Percentiles rank a stretch among this genome's conserved stretches.
phyloP scores from a whole-genome alignment of 2,797 vertebrate species.

The Platyrinchus mystaceus region DNA sequence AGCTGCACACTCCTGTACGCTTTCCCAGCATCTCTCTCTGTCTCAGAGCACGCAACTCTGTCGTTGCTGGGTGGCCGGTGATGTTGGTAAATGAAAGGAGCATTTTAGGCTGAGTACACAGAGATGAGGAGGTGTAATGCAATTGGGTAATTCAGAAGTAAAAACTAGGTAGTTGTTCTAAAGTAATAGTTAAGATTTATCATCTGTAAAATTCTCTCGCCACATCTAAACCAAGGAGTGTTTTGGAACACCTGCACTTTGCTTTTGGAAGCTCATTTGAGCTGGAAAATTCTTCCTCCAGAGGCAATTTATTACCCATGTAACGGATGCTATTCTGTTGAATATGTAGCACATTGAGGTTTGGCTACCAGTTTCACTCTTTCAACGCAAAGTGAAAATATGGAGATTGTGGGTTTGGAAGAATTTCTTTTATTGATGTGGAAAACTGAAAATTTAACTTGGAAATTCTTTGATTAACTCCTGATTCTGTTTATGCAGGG shows the following conservation, averaged over 20 bases:
- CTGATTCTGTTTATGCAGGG: neutral
- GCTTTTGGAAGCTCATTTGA: conserved; percentile 25
- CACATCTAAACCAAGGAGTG: conserved; percentile 26
- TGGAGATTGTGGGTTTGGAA: conserved; percentile 4
- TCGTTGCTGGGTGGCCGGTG: neutral
- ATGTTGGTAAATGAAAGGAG: neutral
- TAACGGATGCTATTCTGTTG: conserved; percentile 27
- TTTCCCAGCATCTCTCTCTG: neutral
- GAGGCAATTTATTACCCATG: conserved; percentile 23
- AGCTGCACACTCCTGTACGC: neutral
- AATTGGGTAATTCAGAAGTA: conserved; percentile 18
- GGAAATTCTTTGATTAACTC: conserved; percentile 16
- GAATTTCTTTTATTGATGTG: conserved; percentile 16
- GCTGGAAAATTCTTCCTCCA: conserved; percentile 23
- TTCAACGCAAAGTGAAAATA: conserved; percentile 2
- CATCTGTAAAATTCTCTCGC: conserved; percentile 36
- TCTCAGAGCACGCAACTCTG: neutral
- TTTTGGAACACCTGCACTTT: conserved; percentile 36
- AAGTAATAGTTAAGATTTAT: conserved; percentile 35
- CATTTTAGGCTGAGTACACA: neutral
- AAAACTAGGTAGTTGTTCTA: conserved; percentile 25
- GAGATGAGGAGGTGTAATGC: neutral
- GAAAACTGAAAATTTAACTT: conserved; percentile 43
- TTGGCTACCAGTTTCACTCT: conserved; percentile 32
- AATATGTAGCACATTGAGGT: conserved; percentile 5